A percentile compares a stretch with the other conserved stretches of the same genome.
phyloP scores from a whole-genome alignment of 2,797 vertebrate genomes.

The Diplodus sargus region DNA sequence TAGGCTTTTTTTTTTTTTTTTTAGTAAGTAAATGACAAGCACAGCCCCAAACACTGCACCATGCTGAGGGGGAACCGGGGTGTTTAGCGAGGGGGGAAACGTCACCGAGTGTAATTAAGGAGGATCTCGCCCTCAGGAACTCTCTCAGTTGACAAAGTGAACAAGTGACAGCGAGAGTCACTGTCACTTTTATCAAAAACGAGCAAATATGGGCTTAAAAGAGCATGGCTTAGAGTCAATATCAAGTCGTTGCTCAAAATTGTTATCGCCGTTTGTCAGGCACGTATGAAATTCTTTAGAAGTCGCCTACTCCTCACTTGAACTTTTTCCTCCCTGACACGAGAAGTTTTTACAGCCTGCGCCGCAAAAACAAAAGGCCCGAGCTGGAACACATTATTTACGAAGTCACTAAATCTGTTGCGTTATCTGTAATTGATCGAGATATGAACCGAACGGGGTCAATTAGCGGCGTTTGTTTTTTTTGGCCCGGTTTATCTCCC shows the following conservation, averaged over 20 bases:
- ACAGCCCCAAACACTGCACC: slow-evolving; percentile 37
- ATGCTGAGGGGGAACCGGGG: slow-evolving; percentile 24
- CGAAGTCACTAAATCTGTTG: slow-evolving; percentile 33
- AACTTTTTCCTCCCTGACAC: slow-evolving; percentile 34
- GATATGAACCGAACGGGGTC: slow-evolving; percentile 56
- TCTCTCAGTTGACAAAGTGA: slow-evolving; percentile 70
- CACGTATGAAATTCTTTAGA: slow-evolving; percentile 57
- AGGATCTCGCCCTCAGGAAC: slow-evolving; percentile 66
- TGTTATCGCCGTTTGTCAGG: slow-evolving; percentile 79
- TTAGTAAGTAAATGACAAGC: slow-evolving; percentile 43
- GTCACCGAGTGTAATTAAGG: slow-evolving; percentile 77
- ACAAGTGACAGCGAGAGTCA: slow-evolving; percentile 69
- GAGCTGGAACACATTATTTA: slow-evolving; percentile 42
- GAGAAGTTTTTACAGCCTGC: slow-evolving; percentile 46
- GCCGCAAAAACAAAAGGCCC: slow-evolving; percentile 37
- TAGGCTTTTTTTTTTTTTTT: neutral
- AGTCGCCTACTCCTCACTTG: slow-evolving; percentile 48
- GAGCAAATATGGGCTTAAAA: slow-evolving; percentile 73
- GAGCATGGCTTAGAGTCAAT: slow-evolving; percentile 74
- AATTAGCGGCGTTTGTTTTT: slow-evolving; percentile 60
- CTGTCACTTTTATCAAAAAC: slow-evolving; percentile 68
- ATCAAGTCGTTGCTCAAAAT: slow-evolving; percentile 75
- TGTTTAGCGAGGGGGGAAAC: slow-evolving; percentile 53
- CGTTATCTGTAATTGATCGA: slow-evolving; percentile 69
- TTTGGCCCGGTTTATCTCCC: slow-evolving; percentile 53